Evolutionary conservation across 2,797 vertebrate genomes (phyloP).

Genomic region (Sebastes taczanowskii): DNA sequence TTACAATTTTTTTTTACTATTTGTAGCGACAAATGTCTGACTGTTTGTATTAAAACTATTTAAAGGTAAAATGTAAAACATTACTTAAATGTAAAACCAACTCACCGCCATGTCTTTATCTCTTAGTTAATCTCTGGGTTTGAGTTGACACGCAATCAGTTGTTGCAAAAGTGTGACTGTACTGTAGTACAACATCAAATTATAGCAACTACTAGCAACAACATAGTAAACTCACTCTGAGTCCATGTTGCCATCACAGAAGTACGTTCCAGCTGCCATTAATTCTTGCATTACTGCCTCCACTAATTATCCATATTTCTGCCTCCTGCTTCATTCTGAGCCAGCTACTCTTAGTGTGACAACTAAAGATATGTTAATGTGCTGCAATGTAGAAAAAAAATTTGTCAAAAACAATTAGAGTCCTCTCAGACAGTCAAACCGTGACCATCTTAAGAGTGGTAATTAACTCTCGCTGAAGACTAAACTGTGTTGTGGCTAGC

Average conservation of each 20-base stretch:
- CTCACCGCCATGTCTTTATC: not conserved
- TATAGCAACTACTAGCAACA: not conserved
- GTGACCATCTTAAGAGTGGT: constrained; percentile 50
- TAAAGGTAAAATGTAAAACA: not conserved
- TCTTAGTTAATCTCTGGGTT: not conserved
- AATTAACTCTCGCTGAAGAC: constrained; percentile 61
- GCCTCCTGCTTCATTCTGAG: constrained; percentile 41
- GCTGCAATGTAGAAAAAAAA: constrained; percentile 47
- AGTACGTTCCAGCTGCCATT: constrained; percentile 19
- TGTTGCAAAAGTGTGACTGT: not conserved
- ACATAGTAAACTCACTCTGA: not conserved
- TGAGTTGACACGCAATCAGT: not conserved
- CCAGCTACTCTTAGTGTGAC: constrained; percentile 38
- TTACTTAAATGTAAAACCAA: not conserved
- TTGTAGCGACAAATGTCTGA: not conserved
- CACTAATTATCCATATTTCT: constrained; percentile 57
- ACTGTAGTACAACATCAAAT: not conserved
- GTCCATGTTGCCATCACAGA: not conserved
- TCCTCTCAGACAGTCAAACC: constrained; percentile 60
- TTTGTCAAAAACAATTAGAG: constrained; percentile 64
- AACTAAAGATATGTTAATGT: constrained; percentile 62
- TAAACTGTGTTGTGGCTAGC: constrained; percentile 37
- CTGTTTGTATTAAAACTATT: not conserved
- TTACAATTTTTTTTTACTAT: not conserved
- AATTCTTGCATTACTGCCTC: constrained; percentile 41